Conservation (phyloP, 2,113 vertebrate genomes). For the Heterocephalus glaber region DNA sequence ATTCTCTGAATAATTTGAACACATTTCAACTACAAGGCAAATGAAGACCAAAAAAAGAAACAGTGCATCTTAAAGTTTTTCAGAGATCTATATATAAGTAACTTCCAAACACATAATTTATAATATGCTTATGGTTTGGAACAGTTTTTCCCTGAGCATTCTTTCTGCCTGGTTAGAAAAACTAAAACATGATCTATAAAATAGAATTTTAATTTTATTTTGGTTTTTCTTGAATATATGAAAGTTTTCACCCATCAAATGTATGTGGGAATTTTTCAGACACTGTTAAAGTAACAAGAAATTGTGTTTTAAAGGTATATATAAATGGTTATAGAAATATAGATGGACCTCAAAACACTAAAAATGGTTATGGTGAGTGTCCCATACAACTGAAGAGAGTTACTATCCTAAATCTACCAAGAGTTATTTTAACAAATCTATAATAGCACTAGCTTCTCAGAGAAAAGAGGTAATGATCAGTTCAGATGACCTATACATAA, state of each 20-base stretch:
- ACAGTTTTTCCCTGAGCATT: conserved; percentile 81
- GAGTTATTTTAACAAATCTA: not conserved
- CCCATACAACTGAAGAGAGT: not conserved
- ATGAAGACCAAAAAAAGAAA: conserved; percentile 61
- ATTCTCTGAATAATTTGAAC: conserved; percentile 62
- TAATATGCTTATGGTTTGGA: conserved; percentile 67
- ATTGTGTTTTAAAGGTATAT: conserved; percentile 67
- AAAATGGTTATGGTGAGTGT: conserved; percentile 19
- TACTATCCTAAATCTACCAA: conserved; percentile 17
- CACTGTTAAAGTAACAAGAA: conserved; percentile 68
- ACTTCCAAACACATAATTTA: conserved; percentile 77
- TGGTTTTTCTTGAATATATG: conserved; percentile 72
- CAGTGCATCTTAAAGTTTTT: conserved; percentile 61
- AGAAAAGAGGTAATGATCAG: conserved; percentile 33
- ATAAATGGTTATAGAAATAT: conserved; percentile 66
- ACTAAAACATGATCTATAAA: conserved; percentile 74
- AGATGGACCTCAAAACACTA: conserved; percentile 51
- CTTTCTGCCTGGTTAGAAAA: conserved; percentile 79
- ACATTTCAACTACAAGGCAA: conserved; percentile 69
- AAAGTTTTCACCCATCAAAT: conserved; percentile 44
- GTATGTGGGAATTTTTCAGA: conserved; percentile 69
- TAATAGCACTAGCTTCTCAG: conserved; percentile 53
- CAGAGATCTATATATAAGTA: conserved; percentile 60
- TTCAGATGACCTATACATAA: conserved; percentile 53
- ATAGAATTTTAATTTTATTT: conserved; percentile 73